Evolutionary conservation across 2,888 invertebrate species (phyloP).

Genomic region (Idaea aversata): DNA sequence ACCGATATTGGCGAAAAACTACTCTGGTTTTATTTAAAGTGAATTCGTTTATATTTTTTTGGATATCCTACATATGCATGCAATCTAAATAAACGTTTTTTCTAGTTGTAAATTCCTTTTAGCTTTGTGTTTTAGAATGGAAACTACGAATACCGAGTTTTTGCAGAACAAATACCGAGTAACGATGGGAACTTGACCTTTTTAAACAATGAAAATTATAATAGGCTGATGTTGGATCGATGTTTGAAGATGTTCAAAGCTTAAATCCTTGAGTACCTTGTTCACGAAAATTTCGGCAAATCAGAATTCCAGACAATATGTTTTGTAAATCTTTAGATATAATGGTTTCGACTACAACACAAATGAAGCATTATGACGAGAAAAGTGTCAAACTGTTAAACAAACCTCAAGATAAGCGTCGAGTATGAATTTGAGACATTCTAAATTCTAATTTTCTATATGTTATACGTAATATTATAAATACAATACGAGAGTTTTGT

Average conservation of each 20-base stretch:
- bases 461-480: no score
- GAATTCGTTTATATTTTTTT: slow-evolving; percentile 21
- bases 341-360: background rate
- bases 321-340: background rate
- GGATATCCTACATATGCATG: slow-evolving; percentile 16
- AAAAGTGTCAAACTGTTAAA: background rate
- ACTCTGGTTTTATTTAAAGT: slow-evolving; percentile 27
- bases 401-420: background rate
- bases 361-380: background rate
- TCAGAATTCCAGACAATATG: background rate
- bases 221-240: slow-evolving; percentile 24
- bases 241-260: slow-evolving; percentile 15
- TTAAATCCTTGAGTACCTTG: slow-evolving; percentile 9
- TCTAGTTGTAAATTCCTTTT: slow-evolving; percentile 21
- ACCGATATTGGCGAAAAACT: slow-evolving; percentile 24
- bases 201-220: slow-evolving; percentile 36
- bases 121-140: slow-evolving; percentile 15
- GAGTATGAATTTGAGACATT: background rate
- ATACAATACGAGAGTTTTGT: no score
- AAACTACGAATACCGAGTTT: slow-evolving; percentile 16
- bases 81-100: slow-evolving; percentile 24
- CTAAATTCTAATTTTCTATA: no score
- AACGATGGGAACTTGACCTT: slow-evolving; percentile 41
- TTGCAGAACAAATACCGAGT: slow-evolving; percentile 16
- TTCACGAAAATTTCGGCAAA: background rate